Base-by-base conservation (phyloP, 1,140 invertebrate genomes). In the Tetragonula clypearis region DNA sequence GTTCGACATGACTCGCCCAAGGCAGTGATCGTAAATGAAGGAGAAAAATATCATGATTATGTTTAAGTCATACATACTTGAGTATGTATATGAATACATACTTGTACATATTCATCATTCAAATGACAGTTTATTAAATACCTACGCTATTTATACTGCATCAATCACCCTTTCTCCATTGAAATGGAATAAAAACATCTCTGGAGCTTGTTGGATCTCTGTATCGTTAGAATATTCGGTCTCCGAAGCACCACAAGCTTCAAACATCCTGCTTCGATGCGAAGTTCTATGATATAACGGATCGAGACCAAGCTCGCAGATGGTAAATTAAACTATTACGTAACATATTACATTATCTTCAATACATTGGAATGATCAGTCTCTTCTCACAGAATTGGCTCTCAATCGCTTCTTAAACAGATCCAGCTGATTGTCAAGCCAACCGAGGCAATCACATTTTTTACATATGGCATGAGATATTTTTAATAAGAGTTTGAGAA, bases 351-450 rank as follows among this genome's bases (percentile, higher is more conserved):
- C 84, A 87, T 87, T 87, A 89, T 77, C 84, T 65, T 89, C 73
- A 65, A 86, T 86, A 85, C 76, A 89, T 62, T 90, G 89, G 89
- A 90, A 90, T 90, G 80, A 90, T 90, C 89, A 87, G 86, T 86
- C 83, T 81, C 79, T 84, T 82, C 58, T 90, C 71, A 58, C 75
- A 87, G 55, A 80, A 49, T 56, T 75, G 86, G 82, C 66, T 77
- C 60, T 77, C 80, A 53, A 87, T 49, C 77, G 68, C 30, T 88
- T 75, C 30, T 41, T 84, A 62, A 87, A 76, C 19, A 53, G 56
- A 80, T 79, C 62, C 62, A 83, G 62, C 19, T 62, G 41, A 69
- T 87, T 72, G 62, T 77, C 74, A 76, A 87, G 74, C 76, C 69
- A 74, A 76, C 75, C 71, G 58, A 72, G 80, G 60, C 85, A 82